Percentiles rank a stretch among this genome's conserved stretches.
Evolutionary conservation across 2,113 vertebrate species (phyloP).

Genomic region (Macaca fascicularis): T2T-MFA8v1.1 NC_088392.1:22586501-22587000

Average conservation of each 20-base stretch:
- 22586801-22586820: background rate
- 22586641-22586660: rapidly evolving
- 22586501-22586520: background rate
- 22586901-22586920: background rate
- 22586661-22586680: rapidly evolving
- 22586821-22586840: background rate
- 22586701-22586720: background rate
- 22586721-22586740: background rate
- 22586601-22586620: background rate
- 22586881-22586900: background rate
- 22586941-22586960: background rate
- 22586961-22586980: rapidly evolving
- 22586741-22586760: background rate
- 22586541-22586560: background rate
- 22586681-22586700: background rate
- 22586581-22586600: background rate
- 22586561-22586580: too few relatives aligned
- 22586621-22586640: background rate
- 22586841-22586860: background rate
- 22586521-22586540: background rate
- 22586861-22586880: background rate
- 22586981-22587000: rapidly evolving
- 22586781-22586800: background rate
- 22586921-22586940: rapidly evolving
- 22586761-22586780: background rate